Conservation (phyloP, 2,888 invertebrate species). For the Prosopocoilus inquinatus region DNA sequence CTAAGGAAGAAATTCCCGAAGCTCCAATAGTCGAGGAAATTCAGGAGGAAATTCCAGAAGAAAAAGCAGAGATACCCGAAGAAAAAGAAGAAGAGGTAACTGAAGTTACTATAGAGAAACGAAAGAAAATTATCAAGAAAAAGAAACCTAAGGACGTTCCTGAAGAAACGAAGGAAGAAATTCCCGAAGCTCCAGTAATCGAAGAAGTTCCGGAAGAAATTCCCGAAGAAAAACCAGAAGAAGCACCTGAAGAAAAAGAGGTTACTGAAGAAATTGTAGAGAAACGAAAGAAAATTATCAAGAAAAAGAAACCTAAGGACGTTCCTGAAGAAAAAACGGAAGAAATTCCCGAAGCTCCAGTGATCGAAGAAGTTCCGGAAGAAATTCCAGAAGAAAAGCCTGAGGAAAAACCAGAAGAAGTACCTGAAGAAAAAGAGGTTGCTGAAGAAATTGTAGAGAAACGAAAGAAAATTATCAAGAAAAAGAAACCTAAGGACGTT, state of each 20-base stretch:
- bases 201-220: not conserved
- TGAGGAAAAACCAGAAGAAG: constrained; percentile 12
- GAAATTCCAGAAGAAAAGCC: constrained; percentile 14
- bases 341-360: too few species aligned
- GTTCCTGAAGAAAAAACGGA: constrained; percentile 12
- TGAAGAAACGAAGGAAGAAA: constrained; percentile 8
- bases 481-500: too few species aligned
- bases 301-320: constrained; percentile 11
- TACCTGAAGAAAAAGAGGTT: constrained; percentile 6
- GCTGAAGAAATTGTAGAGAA: too few species aligned
- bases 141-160: constrained; percentile 12
- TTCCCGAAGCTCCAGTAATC: too few species aligned
- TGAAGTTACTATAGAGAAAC: constrained; percentile 7
- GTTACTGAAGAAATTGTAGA: constrained; percentile 5
- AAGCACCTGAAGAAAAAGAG: constrained; percentile 7
- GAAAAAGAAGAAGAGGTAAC: constrained; percentile 6
- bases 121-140: constrained; percentile 14
- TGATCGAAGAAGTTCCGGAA: not conserved
- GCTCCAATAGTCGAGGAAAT: not conserved
- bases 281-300: constrained; percentile 13
- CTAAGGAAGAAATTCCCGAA: not conserved
- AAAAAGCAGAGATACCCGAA: constrained; percentile 11
- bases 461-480: too few species aligned
- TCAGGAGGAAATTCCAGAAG: constrained; percentile 15
- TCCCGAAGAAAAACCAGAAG: constrained; percentile 14